These are phyloP conservation scores for Eubasilissa splendida DNA, from an alignment of 2,888 invertebrate species.

Conservation along the genomic window DNA sequence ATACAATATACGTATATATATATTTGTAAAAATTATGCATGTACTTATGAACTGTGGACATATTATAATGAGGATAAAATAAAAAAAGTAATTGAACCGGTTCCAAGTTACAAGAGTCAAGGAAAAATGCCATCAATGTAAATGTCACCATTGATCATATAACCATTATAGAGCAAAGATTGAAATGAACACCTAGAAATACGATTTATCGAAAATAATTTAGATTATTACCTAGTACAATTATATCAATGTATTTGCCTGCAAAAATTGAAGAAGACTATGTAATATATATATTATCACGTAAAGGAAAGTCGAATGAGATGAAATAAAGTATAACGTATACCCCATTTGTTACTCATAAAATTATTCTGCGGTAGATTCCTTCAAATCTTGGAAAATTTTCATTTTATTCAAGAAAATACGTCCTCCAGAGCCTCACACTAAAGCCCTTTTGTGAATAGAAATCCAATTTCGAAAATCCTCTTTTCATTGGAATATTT, in stretches of 20 bases:
- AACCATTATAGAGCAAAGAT: too few relatives aligned
- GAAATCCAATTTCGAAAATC: conserved; percentile 44
- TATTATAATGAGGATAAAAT: too few relatives aligned
- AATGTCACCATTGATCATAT: too few relatives aligned
- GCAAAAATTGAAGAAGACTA: not conserved
- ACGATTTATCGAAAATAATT: too few relatives aligned
- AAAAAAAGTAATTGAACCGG: too few relatives aligned
- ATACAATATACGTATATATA: too few relatives aligned
- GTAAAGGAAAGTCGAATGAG: conserved; percentile 7
- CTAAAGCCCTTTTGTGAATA: conserved; percentile 41
- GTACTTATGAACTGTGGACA: too few relatives aligned
- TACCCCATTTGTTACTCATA: conserved; percentile 8
- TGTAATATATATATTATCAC: conserved; percentile 6
- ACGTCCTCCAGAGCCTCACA: conserved; percentile 22
- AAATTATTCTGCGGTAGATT: conserved; percentile 25
- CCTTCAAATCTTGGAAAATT: conserved; percentile 21
- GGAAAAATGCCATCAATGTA: too few relatives aligned
- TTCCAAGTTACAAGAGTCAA: too few relatives aligned
- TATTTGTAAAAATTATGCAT: too few relatives aligned
- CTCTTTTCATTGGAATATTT: conserved; percentile 47
- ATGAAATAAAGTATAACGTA: conserved; percentile 29
- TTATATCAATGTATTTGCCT: not conserved
- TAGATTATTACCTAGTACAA: too few relatives aligned
- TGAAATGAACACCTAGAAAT: too few relatives aligned
- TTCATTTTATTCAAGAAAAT: conserved; percentile 46